These are phyloP conservation scores for Amphiprion clarkii DNA, from an alignment of 2,797 vertebrate species.

Conservation along the genomic window DNA sequence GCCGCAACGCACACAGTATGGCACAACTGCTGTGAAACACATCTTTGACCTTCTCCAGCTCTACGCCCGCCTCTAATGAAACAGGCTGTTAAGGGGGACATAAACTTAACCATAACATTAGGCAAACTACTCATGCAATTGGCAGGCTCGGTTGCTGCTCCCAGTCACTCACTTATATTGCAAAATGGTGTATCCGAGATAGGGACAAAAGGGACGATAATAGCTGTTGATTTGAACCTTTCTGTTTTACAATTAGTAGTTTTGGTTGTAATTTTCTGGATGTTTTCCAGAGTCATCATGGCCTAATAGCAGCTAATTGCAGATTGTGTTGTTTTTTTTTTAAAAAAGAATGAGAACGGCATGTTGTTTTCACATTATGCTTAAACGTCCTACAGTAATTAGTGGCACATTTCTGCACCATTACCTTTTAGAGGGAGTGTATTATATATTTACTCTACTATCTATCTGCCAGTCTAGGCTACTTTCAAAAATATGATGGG, in stretches of 20 bases:
- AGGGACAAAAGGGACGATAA: background rate
- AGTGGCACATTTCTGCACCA: background rate
- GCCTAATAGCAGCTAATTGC: slow-evolving; percentile 6
- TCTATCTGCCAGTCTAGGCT: no score
- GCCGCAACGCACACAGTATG: slow-evolving; percentile 27
- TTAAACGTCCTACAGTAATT: slow-evolving; percentile 2
- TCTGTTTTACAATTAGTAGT: slow-evolving; percentile 10
- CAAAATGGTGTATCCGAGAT: slow-evolving; percentile 20
- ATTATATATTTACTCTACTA: no score
- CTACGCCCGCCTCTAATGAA: slow-evolving; percentile 61
- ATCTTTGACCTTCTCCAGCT: slow-evolving; percentile 52
- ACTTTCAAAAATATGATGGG: no score
- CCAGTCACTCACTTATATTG: slow-evolving; percentile 14
- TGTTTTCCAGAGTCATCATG: slow-evolving; percentile 16
- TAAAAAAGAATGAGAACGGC: background rate
- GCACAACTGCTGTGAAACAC: slow-evolving; percentile 19
- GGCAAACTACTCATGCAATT: slow-evolving; percentile 61
- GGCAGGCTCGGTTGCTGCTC: slow-evolving; percentile 27
- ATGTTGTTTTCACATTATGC: background rate
- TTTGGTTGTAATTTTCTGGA: slow-evolving; percentile 17
- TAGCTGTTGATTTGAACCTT: slow-evolving; percentile 21
- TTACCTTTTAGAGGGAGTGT: background rate
- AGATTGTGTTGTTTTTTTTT: background rate
- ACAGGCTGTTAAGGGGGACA: slow-evolving; percentile 48
- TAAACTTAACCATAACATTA: slow-evolving; percentile 59